A percentile compares a stretch with the other conserved stretches of the same genome.
Conservation (phyloP, 2,113 vertebrate genomes). For the Gavia stellata region DNA sequence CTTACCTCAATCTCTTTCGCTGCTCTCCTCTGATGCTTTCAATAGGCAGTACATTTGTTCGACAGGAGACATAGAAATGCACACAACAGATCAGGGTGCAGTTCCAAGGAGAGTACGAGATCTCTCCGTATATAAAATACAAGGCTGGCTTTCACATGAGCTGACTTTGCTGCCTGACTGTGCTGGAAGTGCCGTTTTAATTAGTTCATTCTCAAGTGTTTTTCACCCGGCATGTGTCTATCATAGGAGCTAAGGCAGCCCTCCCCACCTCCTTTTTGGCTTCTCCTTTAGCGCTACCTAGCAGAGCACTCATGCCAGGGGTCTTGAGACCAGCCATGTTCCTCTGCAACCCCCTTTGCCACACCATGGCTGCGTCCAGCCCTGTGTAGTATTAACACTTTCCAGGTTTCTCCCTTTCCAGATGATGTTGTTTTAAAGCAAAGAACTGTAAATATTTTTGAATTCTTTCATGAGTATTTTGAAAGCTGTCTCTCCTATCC, state of each 20-base stretch:
- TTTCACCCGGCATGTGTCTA: neutral
- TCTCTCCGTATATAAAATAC: neutral
- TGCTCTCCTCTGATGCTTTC: neutral
- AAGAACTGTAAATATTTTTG: conserved; percentile 59
- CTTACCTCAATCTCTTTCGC: neutral
- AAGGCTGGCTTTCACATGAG: neutral
- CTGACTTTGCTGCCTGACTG: neutral
- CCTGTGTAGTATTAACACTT: conserved; percentile 27
- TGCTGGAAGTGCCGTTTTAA: neutral
- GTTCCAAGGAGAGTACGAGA: neutral
- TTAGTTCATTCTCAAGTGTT: neutral
- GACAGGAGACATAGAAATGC: neutral
- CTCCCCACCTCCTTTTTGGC: neutral
- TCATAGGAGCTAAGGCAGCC: neutral
- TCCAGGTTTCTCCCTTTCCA: conserved; percentile 52
- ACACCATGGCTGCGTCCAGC: neutral
- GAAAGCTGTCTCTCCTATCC: conserved; percentile 55
- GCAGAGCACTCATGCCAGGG: neutral
- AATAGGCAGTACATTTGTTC: neutral
- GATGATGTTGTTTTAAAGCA: conserved; percentile 52
- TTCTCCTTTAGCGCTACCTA: neutral
- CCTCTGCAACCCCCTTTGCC: neutral
- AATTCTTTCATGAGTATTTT: conserved; percentile 64
- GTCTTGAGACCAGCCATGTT: neutral
- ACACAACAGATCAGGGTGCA: neutral